phyloP scores from a whole-genome alignment of 2,797 vertebrate genomes.

The Sebastolobus altivelis region DNA sequence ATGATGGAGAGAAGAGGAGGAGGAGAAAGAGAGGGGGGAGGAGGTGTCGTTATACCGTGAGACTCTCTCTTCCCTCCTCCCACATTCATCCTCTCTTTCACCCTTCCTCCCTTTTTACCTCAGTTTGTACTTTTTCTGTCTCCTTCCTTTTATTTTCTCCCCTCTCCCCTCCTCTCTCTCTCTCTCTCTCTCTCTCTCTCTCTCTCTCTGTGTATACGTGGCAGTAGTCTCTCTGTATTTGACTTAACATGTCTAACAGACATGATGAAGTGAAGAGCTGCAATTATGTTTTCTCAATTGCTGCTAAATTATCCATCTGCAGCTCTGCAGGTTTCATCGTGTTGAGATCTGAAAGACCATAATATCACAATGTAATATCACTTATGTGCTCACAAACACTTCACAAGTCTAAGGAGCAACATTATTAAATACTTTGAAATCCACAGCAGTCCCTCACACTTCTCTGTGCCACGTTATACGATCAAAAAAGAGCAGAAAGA shows the following conservation, averaged over 20 bases:
- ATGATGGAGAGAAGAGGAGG: constrained; percentile 52
- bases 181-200: constrained; percentile 9
- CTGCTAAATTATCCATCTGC: constrained; percentile 33
- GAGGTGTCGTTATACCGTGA: constrained; percentile 54
- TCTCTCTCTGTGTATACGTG: constrained; percentile 76
- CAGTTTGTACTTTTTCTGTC: not conserved
- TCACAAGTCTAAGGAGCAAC: not conserved
- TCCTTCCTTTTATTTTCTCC: not conserved
- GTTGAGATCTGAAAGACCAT: not conserved
- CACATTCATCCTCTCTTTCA: constrained; percentile 34
- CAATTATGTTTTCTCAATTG: constrained; percentile 42
- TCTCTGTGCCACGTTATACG: constrained; percentile 11
- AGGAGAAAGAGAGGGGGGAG: constrained; percentile 9
- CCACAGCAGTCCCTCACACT: not conserved
- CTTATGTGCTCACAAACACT: not conserved
- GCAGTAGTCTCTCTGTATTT: constrained; percentile 62
- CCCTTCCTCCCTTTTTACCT: constrained; percentile 4
- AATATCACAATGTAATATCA: not conserved
- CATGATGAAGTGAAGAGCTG: constrained; percentile 33
- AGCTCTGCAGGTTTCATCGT: constrained; percentile 35
- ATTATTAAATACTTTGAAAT: not conserved
- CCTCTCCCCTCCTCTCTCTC: not conserved
- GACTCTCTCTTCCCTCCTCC: constrained; percentile 43
- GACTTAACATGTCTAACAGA: constrained; percentile 19
- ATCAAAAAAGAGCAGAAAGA: not conserved